A percentile compares a stretch with the other conserved stretches of the same genome.
phyloP scores from a whole-genome alignment of 2,113 vertebrate species.

The Anthoscopus minutus region DNA sequence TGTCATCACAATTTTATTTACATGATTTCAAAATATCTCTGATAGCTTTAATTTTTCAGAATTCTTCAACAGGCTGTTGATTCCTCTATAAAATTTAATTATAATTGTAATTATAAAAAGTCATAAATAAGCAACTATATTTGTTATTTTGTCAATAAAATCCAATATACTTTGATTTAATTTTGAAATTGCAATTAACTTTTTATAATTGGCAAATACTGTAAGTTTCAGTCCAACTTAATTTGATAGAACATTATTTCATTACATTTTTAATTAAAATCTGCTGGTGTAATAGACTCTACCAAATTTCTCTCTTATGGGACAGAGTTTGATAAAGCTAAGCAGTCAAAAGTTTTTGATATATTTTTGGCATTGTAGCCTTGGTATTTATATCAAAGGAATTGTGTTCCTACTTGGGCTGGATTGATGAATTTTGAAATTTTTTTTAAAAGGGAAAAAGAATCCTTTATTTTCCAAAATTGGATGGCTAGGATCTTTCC shows the following conservation, averaged over 20 bases:
- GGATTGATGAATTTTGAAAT: not conserved
- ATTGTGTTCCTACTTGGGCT: not conserved
- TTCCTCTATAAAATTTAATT: not conserved
- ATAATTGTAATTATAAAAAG: not conserved
- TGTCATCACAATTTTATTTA: not conserved
- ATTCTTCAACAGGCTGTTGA: not conserved
- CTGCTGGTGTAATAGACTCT: not conserved
- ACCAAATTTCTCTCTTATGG: not conserved
- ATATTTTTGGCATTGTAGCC: not conserved
- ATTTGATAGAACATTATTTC: not conserved
- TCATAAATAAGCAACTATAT: not conserved
- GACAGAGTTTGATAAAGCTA: not conserved
- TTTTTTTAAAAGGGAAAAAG: not conserved
- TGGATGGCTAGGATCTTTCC: not conserved
- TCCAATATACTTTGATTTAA: not conserved
- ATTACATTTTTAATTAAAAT: constrained; percentile 7
- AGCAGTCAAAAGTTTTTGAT: not conserved
- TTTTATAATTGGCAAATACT: not conserved
- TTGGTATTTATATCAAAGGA: not conserved
- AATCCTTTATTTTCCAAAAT: not conserved
- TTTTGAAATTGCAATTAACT: constrained; percentile 11
- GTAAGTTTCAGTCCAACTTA: not conserved
- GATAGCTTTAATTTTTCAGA: not conserved
- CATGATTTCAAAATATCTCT: not conserved
- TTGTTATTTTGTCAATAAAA: constrained; percentile 19